These are phyloP conservation scores for Chamaetylas fuelleborni DNA, from an alignment of 2,113 vertebrate genomes.

Conservation along the genomic window DNA sequence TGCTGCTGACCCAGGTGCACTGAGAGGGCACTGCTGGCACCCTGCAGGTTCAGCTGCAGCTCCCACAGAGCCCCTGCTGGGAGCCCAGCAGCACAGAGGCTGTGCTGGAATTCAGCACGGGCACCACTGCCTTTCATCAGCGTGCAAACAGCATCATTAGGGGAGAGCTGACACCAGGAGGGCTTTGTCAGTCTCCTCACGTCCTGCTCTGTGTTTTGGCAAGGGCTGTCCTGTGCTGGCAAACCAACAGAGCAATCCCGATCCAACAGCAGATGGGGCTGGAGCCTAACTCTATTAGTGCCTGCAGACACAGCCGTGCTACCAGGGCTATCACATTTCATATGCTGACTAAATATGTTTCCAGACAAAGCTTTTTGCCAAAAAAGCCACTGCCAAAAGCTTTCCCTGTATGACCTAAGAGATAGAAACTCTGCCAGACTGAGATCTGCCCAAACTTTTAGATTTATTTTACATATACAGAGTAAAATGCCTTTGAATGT, in stretches of 20 bases:
- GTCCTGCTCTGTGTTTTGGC: background rate
- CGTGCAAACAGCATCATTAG: background rate
- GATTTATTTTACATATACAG: background rate
- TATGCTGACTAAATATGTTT: conserved; percentile 50
- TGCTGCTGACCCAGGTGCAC: background rate
- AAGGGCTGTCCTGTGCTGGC: background rate
- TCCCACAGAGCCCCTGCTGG: background rate
- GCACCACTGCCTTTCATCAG: background rate
- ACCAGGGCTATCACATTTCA: conserved; percentile 35
- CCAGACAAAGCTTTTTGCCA: conserved; percentile 63
- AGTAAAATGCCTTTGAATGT: background rate
- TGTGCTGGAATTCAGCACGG: background rate
- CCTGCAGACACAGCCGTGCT: background rate
- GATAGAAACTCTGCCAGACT: background rate
- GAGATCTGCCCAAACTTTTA: conserved; percentile 5
- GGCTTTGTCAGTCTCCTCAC: conserved; percentile 2
- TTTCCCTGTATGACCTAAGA: conserved; percentile 29
- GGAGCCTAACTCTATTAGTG: conserved; percentile 60
- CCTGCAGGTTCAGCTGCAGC: background rate
- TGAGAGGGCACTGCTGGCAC: background rate
- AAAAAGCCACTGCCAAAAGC: conserved; percentile 47
- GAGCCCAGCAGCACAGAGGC: background rate
- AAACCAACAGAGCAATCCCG: background rate
- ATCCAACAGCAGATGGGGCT: conserved; percentile 76
- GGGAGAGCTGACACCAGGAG: background rate